Evolutionary conservation across 2,113 vertebrate species (phyloP).

Genomic region (Mungos mungo): DNA sequence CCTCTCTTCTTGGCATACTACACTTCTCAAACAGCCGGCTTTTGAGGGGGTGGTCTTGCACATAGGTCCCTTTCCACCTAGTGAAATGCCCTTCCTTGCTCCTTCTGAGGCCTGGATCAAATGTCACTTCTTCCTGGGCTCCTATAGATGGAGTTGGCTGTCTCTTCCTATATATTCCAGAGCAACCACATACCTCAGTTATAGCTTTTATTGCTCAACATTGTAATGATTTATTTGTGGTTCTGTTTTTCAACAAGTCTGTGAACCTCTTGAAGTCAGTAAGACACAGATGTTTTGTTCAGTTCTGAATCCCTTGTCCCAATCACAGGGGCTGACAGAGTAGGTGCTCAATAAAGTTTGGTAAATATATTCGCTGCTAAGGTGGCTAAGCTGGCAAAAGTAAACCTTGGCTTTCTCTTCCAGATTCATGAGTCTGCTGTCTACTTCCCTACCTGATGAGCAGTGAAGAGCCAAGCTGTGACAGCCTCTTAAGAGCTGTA

Average conservation of each 20-base stretch:
- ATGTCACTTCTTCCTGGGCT: conserved; percentile 15
- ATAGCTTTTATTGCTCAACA: conserved; percentile 22
- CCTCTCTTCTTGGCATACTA: background rate
- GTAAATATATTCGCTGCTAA: conserved; percentile 9
- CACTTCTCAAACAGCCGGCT: conserved; percentile 20
- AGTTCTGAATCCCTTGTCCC: background rate
- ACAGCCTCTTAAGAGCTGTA: background rate
- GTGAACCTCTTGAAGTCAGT: conserved; percentile 31
- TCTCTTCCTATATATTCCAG: conserved; percentile 1
- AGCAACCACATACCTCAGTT: conserved; percentile 3
- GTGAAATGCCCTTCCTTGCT: background rate
- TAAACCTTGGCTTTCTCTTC: conserved; percentile 7
- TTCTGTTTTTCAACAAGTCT: conserved; percentile 54
- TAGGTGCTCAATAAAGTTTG: background rate
- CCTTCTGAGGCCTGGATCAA: conserved; percentile 44
- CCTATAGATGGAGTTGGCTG: background rate
- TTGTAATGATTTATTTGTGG: conserved; percentile 13
- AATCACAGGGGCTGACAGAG: background rate
- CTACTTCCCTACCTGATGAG: background rate
- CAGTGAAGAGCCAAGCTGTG: background rate
- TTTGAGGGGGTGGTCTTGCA: background rate
- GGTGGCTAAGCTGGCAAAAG: conserved; percentile 28
- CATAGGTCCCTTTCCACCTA: background rate
- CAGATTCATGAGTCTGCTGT: background rate
- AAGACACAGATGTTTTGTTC: conserved; percentile 28